A percentile compares a stretch with the other conserved stretches of the same genome.
These are phyloP conservation scores for Melanerpes formicivorus DNA, from an alignment of 2,113 vertebrate genomes.

Conservation along the genomic window DNA sequence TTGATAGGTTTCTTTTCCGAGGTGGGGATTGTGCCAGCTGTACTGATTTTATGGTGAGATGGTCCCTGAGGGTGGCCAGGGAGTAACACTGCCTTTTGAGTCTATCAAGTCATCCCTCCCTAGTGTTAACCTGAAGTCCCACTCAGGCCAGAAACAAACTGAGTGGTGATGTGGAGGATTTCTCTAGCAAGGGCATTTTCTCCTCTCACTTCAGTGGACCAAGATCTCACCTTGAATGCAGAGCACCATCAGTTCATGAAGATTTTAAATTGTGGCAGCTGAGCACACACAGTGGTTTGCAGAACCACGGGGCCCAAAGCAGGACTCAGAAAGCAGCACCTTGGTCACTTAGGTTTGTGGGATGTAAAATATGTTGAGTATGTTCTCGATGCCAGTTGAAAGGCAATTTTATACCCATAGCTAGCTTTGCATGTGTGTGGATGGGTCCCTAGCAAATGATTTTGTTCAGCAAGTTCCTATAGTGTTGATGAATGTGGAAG, in stretches of 20 bases:
- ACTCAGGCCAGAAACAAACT: background rate
- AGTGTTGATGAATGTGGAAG: constrained; percentile 27
- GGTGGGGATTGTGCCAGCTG: background rate
- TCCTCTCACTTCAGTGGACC: background rate
- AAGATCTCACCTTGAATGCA: background rate
- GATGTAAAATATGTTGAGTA: background rate
- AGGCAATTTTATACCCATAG: background rate
- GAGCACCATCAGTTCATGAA: background rate
- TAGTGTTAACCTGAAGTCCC: rapidly evolving
- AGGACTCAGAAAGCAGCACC: background rate
- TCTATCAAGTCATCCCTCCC: background rate
- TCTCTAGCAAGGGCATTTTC: background rate
- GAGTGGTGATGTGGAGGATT: background rate
- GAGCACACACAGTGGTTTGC: background rate
- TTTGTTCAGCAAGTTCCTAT: constrained; percentile 18
- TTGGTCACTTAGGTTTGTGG: background rate
- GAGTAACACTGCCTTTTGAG: background rate
- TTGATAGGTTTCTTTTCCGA: background rate
- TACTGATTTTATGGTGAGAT: background rate
- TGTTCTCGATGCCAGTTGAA: background rate
- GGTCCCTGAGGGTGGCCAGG: background rate
- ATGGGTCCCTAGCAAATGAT: background rate
- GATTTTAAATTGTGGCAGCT: background rate
- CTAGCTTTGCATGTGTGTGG: background rate
- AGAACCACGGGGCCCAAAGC: background rate